Evolutionary conservation across 2,113 vertebrate species (phyloP), one percentile per base, ranked within the genome.

Genomic region (Daboia siamensis): DNA sequence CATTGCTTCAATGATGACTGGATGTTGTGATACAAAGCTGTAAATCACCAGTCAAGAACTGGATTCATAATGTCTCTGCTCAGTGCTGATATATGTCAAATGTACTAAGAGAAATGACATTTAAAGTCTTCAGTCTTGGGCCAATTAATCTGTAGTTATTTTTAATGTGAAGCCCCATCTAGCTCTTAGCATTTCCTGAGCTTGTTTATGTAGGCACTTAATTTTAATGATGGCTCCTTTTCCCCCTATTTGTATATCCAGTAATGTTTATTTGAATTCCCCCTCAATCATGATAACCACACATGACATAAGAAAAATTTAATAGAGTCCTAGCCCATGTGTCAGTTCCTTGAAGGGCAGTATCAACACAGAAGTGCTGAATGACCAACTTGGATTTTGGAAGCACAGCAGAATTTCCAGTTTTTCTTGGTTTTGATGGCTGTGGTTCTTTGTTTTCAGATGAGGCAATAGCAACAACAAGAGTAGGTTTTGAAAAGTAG

Each of bases 61-160:
- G 33, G 74, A 39, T 17, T 93, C 90, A 92, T 86, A 95, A 93
- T 89, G 91, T 94, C 86, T 94, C 93, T 95, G 93, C 44, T 95
- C 95, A 90, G 24, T 91, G 90, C 90, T 95, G 92, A 95, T 95
- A 91, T 86, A 96, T 61, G 80, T 91, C 61, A 95, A 91, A 95
- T 0, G 0, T 33, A 55, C 33, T 29, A 94, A 91, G 21, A 90
- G 90, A 80, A 3, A 51, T 86, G 93, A 90, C 44, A 93, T 46
- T 5, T 69, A 90, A 95, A 96, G 93, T 95, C 94, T 95, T 93
- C 52, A 92, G 29, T 91, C 86, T 51, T 0, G 0, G 44, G 52
- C 91, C 94, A 61, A 80, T 89, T 91, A 85, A 86, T 59, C 93
- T 57, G 69, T 93, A 92, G 54, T 56, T 12, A 44, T 57, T 23